Base-by-base conservation (phyloP, 2,797 vertebrate genomes). In the Euphonia xanthogaster region DNA sequence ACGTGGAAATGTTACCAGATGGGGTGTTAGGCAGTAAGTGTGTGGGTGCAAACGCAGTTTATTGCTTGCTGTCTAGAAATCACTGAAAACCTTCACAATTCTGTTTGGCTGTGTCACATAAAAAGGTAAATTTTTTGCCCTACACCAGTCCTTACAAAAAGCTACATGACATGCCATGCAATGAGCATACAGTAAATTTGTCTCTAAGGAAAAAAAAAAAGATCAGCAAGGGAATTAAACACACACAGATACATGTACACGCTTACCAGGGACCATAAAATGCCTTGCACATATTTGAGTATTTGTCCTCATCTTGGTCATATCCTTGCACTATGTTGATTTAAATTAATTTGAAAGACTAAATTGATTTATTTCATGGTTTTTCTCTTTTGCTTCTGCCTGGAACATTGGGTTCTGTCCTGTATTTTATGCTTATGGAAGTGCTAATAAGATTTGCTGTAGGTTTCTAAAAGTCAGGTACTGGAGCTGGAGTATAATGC, bases 1-100 rank as follows among this genome's bases (percentile, higher is more conserved):
- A 99, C 97, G 98, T 99, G 98, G 98, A 99, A 99, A 99, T 98
- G 98, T 98, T 99, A 99, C 98, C 99, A 99, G 99, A 99, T 99
- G 98, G 99, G 98, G 98, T 99, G 98, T 99, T 99, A 99, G 98
- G 98, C 98, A 98, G 97, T 98, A 98, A 98, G 98, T 98, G 98
- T 98, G 97, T 97, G 96, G 98, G 98, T 99, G 98, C 98, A 98
- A 97, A 98, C 95, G 96, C 97, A 94, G 96, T 97, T 97, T 98
- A 98, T 98, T 98, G 97, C 97, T 98, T 97, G 97, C 97, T 97
- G 97, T 98, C 98, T 98, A 96, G 96, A 98, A 98, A 98, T 97
- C 97, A 97, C 97, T 97, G 97, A 95, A 98, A 97, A 96, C 96
- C 97, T 96, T 97, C 94, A 97, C 96, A 96, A 95, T 97, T 97